Conservation (phyloP, 2,888 invertebrate species). For the Platerodrilus igneus region DNA sequence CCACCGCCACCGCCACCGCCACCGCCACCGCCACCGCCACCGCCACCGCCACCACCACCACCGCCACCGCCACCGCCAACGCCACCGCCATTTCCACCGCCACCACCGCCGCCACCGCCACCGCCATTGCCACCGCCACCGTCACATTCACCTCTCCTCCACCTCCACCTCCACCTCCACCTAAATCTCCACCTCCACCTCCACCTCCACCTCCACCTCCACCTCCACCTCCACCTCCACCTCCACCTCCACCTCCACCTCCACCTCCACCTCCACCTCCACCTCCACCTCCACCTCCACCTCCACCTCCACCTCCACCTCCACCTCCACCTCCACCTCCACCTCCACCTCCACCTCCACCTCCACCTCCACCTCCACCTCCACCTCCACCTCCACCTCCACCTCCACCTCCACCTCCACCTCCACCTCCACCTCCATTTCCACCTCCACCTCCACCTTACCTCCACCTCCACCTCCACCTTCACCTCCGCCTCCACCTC, state of each 20-base stretch:
- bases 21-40: slow-evolving; percentile 8
- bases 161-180: no score
- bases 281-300: slow-evolving; percentile 1
- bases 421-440: no score
- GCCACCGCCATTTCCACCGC: slow-evolving; percentile 8
- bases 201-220: slow-evolving; percentile 3
- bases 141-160: background rate
- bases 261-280: slow-evolving; percentile 1
- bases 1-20: slow-evolving; percentile 9
- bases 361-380: slow-evolving; percentile 13
- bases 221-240: slow-evolving; percentile 3
- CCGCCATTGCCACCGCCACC: slow-evolving; percentile 2
- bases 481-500: no score
- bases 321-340: slow-evolving; percentile 7
- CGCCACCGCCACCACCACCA: background rate
- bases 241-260: background rate
- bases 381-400: slow-evolving; percentile 15
- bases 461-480: no score
- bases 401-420: slow-evolving; percentile 14
- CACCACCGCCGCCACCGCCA: slow-evolving; percentile 4
- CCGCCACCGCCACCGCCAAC: no score
- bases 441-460: no score
- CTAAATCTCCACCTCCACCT: no score
- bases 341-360: background rate
- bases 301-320: slow-evolving; percentile 7